Evolutionary conservation across 2,888 invertebrate species (phyloP).

Genomic region (Cordylochernes scorpioides): DNA sequence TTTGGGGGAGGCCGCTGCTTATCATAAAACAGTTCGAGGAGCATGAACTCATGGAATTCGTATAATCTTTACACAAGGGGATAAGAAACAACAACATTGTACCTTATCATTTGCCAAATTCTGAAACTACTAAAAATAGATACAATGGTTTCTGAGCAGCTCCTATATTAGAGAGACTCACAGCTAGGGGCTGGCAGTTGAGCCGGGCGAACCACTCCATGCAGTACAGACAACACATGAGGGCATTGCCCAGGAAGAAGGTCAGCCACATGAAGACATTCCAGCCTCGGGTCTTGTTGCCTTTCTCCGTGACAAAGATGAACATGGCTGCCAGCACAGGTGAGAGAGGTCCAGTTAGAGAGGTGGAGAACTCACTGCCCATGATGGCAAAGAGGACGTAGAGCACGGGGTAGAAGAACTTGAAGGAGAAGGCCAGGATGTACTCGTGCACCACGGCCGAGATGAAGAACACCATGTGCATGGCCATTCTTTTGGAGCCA

Average conservation of each 20-base stretch:
- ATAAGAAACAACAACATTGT: no score
- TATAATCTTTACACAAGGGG: no score
- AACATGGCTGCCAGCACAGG: constrained; percentile 17
- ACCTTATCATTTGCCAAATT: no score
- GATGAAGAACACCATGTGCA: constrained; percentile 37
- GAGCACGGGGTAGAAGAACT: constrained; percentile 65
- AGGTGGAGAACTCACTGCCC: no score
- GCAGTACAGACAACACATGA: constrained; percentile 42
- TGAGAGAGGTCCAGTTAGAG: neutral
- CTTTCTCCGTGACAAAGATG: constrained; percentile 26
- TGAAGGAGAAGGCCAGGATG: constrained; percentile 43
- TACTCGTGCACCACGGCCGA: constrained; percentile 74
- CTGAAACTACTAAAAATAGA: no score
- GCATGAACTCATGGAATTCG: no score
- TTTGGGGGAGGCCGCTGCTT: no score
- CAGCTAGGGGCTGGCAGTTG: no score
- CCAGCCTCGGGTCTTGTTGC: constrained; percentile 25
- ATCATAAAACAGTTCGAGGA: no score
- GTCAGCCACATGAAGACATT: constrained; percentile 64
- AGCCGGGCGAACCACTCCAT: constrained; percentile 58
- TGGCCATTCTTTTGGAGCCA: constrained; percentile 16
- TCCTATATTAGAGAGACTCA: no score
- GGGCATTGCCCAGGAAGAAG: constrained; percentile 45
- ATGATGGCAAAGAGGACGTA: constrained; percentile 35
- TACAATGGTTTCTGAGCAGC: no score